Evolutionary conservation across 1,140 invertebrate species (phyloP).

Genomic region (Drosophila mayri): DNA sequence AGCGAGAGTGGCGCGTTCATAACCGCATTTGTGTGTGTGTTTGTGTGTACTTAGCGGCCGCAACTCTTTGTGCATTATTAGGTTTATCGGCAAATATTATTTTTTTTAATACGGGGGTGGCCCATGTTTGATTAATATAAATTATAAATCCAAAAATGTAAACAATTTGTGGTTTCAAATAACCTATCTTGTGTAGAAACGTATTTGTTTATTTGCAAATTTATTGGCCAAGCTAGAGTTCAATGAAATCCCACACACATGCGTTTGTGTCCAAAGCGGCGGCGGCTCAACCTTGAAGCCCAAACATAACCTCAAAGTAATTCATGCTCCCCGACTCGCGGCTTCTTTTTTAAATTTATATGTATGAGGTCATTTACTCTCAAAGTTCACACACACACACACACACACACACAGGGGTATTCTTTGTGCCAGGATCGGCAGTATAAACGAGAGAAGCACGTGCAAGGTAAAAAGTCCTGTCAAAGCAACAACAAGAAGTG

Average conservation of each 20-base stretch:
- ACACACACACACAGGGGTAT: conserved; percentile 16
- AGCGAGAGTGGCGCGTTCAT: conserved; percentile 50
- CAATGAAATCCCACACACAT: conserved; percentile 40
- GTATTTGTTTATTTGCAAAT: conserved; percentile 1
- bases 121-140: conserved; percentile 1
- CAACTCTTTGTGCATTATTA: conserved; percentile 43
- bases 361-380: conserved; percentile 78
- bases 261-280: conserved; percentile 21
- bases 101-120: background rate
- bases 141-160: background rate
- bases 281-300: conserved; percentile 70
- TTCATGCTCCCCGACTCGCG: conserved; percentile 35
- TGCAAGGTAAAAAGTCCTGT: conserved; percentile 40
- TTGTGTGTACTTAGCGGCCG: conserved; percentile 33
- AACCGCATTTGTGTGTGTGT: conserved; percentile 42
- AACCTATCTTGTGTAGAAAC: background rate
- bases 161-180: background rate
- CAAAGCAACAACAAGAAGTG: background rate
- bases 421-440: conserved; percentile 42
- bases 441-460: conserved; percentile 6
- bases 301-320: conserved; percentile 75
- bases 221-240: conserved; percentile 30
- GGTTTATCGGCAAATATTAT: conserved; percentile 37
- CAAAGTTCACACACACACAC: conserved; percentile 30
- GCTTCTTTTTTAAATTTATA: conserved; percentile 19